Conservation (phyloP, 2,888 invertebrate genomes). For the Matsumyia berberina region DNA sequence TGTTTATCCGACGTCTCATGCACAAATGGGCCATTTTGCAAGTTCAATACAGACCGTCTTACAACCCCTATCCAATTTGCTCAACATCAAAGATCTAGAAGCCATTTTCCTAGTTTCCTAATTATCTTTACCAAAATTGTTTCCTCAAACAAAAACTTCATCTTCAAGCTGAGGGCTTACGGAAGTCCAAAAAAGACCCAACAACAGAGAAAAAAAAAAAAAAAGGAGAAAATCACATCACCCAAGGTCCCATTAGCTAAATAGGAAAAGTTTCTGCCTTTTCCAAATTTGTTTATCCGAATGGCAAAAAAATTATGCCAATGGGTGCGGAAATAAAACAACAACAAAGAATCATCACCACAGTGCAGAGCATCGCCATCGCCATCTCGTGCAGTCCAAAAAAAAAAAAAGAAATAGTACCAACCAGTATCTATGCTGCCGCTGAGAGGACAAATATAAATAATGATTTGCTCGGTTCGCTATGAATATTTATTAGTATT, state of each 20-base stretch:
- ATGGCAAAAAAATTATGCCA: conserved; percentile 53
- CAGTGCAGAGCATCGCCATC: not conserved
- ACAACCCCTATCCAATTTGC: conserved; percentile 23
- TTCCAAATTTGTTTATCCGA: conserved; percentile 64
- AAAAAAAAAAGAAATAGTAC: not conserved
- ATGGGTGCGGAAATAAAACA: conserved; percentile 57
- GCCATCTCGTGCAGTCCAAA: not conserved
- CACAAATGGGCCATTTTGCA: not conserved
- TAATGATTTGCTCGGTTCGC: conserved; percentile 65
- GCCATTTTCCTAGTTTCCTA: conserved; percentile 58
- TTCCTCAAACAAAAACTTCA: conserved; percentile 19
- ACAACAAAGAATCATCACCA: conserved; percentile 20
- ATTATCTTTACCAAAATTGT: conserved; percentile 48
- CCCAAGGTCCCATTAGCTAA: conserved; percentile 70
- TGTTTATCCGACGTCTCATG: not conserved
- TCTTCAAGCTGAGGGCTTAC: not conserved
- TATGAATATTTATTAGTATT: conserved; percentile 68
- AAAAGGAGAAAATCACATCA: conserved; percentile 51
- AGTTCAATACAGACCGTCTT: not conserved
- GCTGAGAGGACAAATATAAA: conserved; percentile 55
- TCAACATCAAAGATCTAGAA: conserved; percentile 49
- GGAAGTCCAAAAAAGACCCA: conserved; percentile 18
- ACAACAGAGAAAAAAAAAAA: not conserved
- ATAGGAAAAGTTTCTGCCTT: conserved; percentile 70
- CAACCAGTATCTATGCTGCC: conserved; percentile 28